Conservation (phyloP, 2,888 invertebrate species). For the Melipona bicolor region DNA sequence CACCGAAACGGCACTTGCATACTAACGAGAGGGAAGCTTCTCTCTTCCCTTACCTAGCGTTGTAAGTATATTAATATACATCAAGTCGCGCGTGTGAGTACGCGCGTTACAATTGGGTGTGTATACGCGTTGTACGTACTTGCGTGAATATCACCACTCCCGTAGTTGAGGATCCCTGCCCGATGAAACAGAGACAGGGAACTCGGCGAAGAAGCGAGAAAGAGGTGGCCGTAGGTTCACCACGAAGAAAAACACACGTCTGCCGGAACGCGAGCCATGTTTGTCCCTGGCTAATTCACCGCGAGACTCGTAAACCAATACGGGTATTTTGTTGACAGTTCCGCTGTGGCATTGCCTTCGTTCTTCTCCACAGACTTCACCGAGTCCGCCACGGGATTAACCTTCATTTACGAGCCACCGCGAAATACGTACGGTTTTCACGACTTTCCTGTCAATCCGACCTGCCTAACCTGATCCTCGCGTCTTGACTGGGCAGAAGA, state of each 20-base stretch:
- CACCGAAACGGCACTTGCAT: conserved; percentile 70
- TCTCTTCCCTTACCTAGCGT: conserved; percentile 50
- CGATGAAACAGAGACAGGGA: conserved; percentile 68
- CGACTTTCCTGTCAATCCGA: conserved; percentile 72
- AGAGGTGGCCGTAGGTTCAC: conserved; percentile 46
- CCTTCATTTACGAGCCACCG: conserved; percentile 71
- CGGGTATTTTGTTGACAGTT: conserved; percentile 42
- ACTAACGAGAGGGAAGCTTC: conserved; percentile 67
- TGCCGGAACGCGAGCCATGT: conserved; percentile 73
- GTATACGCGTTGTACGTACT: conserved; percentile 60
- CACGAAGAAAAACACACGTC: conserved; percentile 74
- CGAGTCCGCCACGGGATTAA: conserved; percentile 59
- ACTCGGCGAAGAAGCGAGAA: conserved; percentile 9
- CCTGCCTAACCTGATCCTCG: conserved; percentile 78
- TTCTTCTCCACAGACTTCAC: conserved; percentile 48
- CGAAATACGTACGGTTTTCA: conserved; percentile 64
- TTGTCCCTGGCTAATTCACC: conserved; percentile 57
- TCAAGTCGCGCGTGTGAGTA: conserved; percentile 50
- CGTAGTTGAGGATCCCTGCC: conserved; percentile 78
- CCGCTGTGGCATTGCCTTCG: conserved; percentile 45
- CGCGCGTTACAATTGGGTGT: conserved; percentile 28
- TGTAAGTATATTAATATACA: conserved; percentile 60
- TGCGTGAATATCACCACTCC: conserved; percentile 70
- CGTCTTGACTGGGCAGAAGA: conserved; percentile 49
- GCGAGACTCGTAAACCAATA: conserved; percentile 39